Evolutionary conservation across 2,888 invertebrate genomes (phyloP), one percentile per base, ranked within the genome.

Genomic region (Nomada ruficornis): DNA sequence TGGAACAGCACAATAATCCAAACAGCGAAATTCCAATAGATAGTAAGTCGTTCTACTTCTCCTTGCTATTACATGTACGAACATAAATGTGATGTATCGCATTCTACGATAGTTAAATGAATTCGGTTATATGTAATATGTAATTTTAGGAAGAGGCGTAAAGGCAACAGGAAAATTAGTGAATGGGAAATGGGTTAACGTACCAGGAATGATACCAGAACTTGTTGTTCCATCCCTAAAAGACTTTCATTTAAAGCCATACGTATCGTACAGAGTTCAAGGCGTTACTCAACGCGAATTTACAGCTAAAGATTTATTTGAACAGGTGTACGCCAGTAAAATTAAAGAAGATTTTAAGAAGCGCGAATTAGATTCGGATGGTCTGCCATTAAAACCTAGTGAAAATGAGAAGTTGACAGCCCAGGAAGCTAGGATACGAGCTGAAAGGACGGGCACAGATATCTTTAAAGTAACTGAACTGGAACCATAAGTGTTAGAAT

Each of bases 201-300:
- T 99, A 4, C 97, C 97, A 1, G 99, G 99, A 95, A 98, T 96
- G 96, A 96, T 98, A 84, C 98, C 99, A 0, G 97, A 99, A 92
- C 93, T 99, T 20, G 96, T 99, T 76, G 99, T 99, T 2, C 99
- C 99, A 0, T 96, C 98, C 93, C 94, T 99, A 36, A 96, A 95
- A 84, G 96, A 95, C 86, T 99, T 97, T 91, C 94, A 96, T 94
- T 94, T 99, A 26, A 98, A 98, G 93, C 98, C 99, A 0, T 99
- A 99, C 90, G 99, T 99, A 0, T 98, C 98, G 0, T 99, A 99
- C 93, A 96, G 96, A 93, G 95, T 96, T 0, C 95, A 96, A 3
- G 96, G 97, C 77, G 96, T 98, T 0, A 94, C 95, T 15, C 98
- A 98, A 92, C 95, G 96, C 1, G 96, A 97, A 94, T 98, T 98